Conservation (phyloP, 2,113 vertebrate species). For the Condylura cristata region DNA sequence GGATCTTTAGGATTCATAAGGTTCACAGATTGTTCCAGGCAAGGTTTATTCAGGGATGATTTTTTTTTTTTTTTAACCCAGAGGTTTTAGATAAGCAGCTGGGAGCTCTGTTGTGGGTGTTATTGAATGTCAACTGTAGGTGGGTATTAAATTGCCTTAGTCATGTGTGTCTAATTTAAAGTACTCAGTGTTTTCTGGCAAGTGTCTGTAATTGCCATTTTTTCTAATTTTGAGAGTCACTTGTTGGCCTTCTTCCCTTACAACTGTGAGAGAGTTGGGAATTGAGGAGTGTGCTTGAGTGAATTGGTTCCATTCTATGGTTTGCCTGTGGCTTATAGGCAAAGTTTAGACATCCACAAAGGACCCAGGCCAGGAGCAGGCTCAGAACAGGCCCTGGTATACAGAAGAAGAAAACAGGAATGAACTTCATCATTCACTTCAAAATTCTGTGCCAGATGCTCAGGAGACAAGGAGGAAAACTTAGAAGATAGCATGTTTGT, state of each 20-base stretch:
- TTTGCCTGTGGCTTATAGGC: not conserved
- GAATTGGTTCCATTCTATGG: not conserved
- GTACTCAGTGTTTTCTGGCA: conserved; percentile 59
- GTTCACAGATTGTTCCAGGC: not conserved
- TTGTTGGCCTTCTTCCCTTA: conserved; percentile 65
- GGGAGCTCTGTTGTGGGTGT: conserved; percentile 15
- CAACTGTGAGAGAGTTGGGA: not conserved
- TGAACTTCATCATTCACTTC: not conserved
- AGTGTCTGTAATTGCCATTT: conserved; percentile 60
- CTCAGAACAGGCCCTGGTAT: not conserved
- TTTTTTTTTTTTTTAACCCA: no score
- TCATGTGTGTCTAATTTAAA: conserved; percentile 70
- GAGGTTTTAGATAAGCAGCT: not conserved
- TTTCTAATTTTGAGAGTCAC: conserved; percentile 59
- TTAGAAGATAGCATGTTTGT: not conserved
- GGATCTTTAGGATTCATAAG: not conserved
- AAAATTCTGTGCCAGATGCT: not conserved
- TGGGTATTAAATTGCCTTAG: conserved; percentile 58
- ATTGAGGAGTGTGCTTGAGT: not conserved
- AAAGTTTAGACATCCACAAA: not conserved
- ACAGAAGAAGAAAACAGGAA: not conserved
- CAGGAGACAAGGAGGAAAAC: not conserved
- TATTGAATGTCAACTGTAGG: conserved; percentile 64
- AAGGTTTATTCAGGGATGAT: not conserved
- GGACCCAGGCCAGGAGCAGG: not conserved